Base-by-base conservation (phyloP, 1,140 invertebrate genomes). In the Aricia agestis region DNA sequence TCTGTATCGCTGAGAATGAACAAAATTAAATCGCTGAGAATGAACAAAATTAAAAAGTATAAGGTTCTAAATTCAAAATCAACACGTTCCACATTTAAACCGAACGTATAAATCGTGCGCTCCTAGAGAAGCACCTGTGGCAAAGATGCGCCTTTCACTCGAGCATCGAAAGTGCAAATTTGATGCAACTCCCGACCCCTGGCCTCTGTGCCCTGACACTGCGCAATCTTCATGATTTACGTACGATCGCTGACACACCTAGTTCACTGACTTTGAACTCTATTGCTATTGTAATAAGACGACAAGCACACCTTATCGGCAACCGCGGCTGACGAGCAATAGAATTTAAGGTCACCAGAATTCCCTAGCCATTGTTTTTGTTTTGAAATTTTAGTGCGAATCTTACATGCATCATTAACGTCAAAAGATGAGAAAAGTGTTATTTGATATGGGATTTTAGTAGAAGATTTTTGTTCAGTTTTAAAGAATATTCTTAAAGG, bases 91-190 rank as follows among this genome's bases (percentile, higher is more conserved):
- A 52, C 0, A 13, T 52, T 52, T 52, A 52, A 52, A 52, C 45
- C 9, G 45, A 52, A 13, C 45, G 45, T 52, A 52, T 15, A 13
- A 52, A 52, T 52, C 45, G 45, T 52, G 45, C 45, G 59, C 59
- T 59, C 58, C 59, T 9, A 63, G 59, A 68, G 67, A 17, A 61
- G 59, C 68, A 69, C 68, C 68, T 70, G 68, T 45, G 1, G 58
- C 5, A 57, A 69, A 36, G 68, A 70, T 70, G 68, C 58, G 58
- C 68, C 68, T 70, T 70, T 70, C 68, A 65, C 68, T 70, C 41
- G 68, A 70, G 61, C 61, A 70, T 70, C 68, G 68, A 70, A 70
- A 70, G 68, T 70, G 68, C 68, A 70, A 41, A 70, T 70, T 70
- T 70, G 68, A 70, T 70, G 68, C 68, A 70, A 70, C 59, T 31